Percentiles rank a stretch among this genome's conserved stretches.
phyloP scores from a whole-genome alignment of 2,797 vertebrate genomes.

The Oryzias sinensis region DNA sequence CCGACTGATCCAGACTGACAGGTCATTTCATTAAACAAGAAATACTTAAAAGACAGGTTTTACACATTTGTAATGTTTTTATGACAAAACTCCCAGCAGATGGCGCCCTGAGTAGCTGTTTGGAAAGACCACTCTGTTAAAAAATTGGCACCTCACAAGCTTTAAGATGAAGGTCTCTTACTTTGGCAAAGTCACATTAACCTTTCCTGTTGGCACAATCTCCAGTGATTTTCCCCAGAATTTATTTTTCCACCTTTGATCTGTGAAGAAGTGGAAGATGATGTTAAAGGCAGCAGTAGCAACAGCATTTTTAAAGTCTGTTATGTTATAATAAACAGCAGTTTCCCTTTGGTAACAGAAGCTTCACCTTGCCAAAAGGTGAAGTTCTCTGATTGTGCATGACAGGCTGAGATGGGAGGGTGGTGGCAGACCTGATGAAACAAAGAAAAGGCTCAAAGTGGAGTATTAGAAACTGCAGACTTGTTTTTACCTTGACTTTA shows the following conservation, averaged over 20 bases:
- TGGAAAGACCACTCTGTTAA: background rate
- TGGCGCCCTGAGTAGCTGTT: background rate
- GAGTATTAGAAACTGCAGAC: too few species aligned
- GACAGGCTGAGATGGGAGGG: constrained; percentile 91
- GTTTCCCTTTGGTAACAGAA: background rate
- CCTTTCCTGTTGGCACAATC: constrained; percentile 90
- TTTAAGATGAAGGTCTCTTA: constrained; percentile 49
- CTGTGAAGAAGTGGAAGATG: constrained; percentile 61
- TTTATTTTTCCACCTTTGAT: constrained; percentile 96
- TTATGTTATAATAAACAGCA: background rate
- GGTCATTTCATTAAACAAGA: too few species aligned
- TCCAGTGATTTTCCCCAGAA: constrained; percentile 97
- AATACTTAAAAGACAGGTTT: too few species aligned
- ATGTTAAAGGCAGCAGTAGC: background rate
- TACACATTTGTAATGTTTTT: background rate
- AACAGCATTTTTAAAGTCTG: background rate
- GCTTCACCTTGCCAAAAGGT: constrained; percentile 91
- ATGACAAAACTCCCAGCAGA: background rate
- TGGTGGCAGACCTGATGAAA: constrained; percentile 87
- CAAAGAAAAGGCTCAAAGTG: background rate
- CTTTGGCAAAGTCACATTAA: constrained; percentile 88
- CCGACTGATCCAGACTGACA: too few species aligned
- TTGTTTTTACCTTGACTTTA: background rate
- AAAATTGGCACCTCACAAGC: background rate
- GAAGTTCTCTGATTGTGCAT: constrained; percentile 88